Percentiles rank a stretch among this genome's conserved stretches.
These are phyloP conservation scores for Pygathrix nemaeus DNA, from an alignment of 2,113 vertebrate genomes.

Conservation along the genomic window DNA sequence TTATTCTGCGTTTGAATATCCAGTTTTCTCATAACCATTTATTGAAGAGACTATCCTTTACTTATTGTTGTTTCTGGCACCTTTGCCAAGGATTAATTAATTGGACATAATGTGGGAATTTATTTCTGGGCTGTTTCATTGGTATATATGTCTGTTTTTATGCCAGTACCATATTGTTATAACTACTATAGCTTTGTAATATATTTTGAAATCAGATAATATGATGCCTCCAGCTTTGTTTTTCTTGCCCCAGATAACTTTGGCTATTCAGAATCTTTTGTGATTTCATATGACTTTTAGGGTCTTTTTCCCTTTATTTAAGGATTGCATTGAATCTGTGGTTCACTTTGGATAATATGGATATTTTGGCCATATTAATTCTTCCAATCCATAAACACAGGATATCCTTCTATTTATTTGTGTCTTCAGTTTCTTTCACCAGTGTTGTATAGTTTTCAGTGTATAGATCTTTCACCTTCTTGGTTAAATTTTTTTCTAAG, in stretches of 20 bases:
- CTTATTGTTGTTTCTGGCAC: not conserved
- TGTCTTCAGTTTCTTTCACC: not conserved
- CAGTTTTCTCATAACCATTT: not conserved
- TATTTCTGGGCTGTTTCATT: not conserved
- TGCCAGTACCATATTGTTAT: not conserved
- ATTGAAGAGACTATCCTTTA: not conserved
- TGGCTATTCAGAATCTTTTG: not conserved
- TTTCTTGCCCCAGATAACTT: not conserved
- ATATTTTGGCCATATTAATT: not conserved
- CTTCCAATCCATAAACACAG: not conserved
- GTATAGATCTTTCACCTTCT: not conserved
- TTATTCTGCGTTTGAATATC: not conserved
- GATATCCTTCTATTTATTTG: not conserved
- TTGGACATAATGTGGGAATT: not conserved
- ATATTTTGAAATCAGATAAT: not conserved
- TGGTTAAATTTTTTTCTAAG: not conserved
- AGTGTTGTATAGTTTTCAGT: not conserved
- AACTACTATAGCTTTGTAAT: not conserved
- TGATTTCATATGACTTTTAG: not conserved
- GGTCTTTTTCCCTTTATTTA: not conserved
- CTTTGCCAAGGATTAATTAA: not conserved
- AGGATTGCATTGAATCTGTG: not conserved
- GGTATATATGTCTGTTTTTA: not conserved
- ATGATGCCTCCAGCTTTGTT: not conserved
- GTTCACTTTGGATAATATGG: not conserved